Conservation (phyloP, 2,888 invertebrate genomes). For the Polydrusus tereticollis region DNA sequence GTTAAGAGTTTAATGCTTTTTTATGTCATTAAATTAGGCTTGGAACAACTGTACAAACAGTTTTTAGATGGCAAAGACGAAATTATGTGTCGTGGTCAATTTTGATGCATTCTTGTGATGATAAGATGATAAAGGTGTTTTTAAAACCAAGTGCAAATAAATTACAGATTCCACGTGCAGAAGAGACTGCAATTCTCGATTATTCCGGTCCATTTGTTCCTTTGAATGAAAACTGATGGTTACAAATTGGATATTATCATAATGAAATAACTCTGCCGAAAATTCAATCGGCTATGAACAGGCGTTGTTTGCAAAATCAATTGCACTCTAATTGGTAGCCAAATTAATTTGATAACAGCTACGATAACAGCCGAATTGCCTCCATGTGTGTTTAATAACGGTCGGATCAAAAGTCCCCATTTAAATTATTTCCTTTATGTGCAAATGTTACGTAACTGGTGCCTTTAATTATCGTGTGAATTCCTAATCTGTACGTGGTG, state of each 20-base stretch:
- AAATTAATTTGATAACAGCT: constrained; percentile 47
- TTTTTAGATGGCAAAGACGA: too few relatives aligned
- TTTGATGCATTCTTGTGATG: too few relatives aligned
- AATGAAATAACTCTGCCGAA: constrained; percentile 47
- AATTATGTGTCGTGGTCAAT: too few relatives aligned
- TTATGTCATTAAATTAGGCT: too few relatives aligned
- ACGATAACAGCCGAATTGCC: constrained; percentile 41
- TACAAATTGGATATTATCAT: constrained; percentile 49
- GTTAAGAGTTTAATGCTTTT: too few relatives aligned
- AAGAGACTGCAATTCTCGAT: constrained; percentile 32
- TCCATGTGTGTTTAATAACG: constrained; percentile 36
- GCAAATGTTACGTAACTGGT: constrained; percentile 12
- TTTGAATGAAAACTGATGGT: constrained; percentile 46
- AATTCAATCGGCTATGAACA: constrained; percentile 42
- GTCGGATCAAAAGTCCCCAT: constrained; percentile 22
- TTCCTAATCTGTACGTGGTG: not conserved
- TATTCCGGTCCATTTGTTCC: constrained; percentile 45
- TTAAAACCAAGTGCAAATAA: too few relatives aligned
- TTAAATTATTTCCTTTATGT: constrained; percentile 34
- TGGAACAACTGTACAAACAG: too few relatives aligned
- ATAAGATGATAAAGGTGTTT: too few relatives aligned
- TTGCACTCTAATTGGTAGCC: constrained; percentile 46
- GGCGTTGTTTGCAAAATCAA: constrained; percentile 47
- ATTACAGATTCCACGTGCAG: too few relatives aligned
- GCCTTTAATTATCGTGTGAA: constrained; percentile 7